Conservation (phyloP, 2,888 invertebrate species). For the Disparrhopalites patrizii region DNA sequence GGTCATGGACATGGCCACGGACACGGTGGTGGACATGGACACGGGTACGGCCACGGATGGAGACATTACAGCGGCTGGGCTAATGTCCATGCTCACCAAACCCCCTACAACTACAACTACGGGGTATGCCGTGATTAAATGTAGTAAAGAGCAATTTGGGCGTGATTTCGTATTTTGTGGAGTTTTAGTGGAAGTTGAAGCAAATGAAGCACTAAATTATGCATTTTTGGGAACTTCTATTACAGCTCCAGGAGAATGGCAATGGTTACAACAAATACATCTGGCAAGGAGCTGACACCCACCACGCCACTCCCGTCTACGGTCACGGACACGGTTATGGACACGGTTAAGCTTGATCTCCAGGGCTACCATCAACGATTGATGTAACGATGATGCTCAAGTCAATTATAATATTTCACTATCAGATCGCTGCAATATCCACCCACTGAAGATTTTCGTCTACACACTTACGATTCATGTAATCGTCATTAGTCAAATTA, state of each 20-base stretch:
- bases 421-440: too few relatives aligned
- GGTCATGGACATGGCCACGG: slow-evolving; percentile 24
- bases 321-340: slow-evolving; percentile 31
- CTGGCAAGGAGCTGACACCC: slow-evolving; percentile 43
- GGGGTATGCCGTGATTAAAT: slow-evolving; percentile 29
- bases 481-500: too few relatives aligned
- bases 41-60: slow-evolving; percentile 21
- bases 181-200: not conserved
- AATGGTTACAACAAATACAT: slow-evolving; percentile 44
- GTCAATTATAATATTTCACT: too few relatives aligned
- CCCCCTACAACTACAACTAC: slow-evolving; percentile 40
- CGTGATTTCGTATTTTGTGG: not conserved
- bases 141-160: too few relatives aligned
- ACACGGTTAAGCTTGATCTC: not conserved
- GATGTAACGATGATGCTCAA: too few relatives aligned
- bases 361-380: too few relatives aligned
- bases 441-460: too few relatives aligned
- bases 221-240: not conserved
- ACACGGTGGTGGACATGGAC: slow-evolving; percentile 14
- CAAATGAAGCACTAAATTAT: not conserved
- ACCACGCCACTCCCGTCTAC: slow-evolving; percentile 29
- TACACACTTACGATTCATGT: too few relatives aligned
- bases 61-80: slow-evolving; percentile 35
- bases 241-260: slow-evolving; percentile 38
- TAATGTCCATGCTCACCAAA: slow-evolving; percentile 37